Conservation (phyloP, 1,140 invertebrate species). For the Drosophila ironensis region DNA sequence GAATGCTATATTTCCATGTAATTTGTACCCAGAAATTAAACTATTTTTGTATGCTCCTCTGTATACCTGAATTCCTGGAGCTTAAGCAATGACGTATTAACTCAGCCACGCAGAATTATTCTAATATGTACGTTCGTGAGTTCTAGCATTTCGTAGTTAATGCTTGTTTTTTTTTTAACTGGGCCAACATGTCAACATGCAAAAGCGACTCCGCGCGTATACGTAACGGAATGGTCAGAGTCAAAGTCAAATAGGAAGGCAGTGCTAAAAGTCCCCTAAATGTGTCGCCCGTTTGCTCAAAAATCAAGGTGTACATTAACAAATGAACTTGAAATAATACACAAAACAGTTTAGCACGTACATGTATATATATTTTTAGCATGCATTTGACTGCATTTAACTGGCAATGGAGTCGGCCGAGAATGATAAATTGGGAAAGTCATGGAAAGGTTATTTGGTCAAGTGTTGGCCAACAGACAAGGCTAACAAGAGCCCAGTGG, state of each 20-base stretch:
- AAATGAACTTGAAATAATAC: constrained; percentile 51
- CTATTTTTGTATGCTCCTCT: constrained; percentile 2
- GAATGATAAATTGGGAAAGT: constrained; percentile 60
- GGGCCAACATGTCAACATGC: constrained; percentile 47
- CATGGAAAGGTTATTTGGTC: constrained; percentile 60
- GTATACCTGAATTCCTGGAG: not conserved
- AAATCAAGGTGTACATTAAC: constrained; percentile 47
- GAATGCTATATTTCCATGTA: too few relatives aligned
- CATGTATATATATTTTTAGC: constrained; percentile 1
- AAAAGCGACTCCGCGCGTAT: constrained; percentile 22
- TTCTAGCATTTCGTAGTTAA: constrained; percentile 44
- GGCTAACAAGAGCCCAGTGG: constrained; percentile 33
- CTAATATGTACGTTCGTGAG: constrained; percentile 35
- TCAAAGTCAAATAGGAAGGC: constrained; percentile 4
- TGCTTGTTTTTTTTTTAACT: constrained; percentile 14
- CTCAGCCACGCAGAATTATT: constrained; percentile 46
- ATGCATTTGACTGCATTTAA: constrained; percentile 43
- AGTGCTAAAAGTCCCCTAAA: constrained; percentile 19
- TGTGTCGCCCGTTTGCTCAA: constrained; percentile 23
- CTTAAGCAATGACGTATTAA: constrained; percentile 39
- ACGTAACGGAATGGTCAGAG: constrained; percentile 17
- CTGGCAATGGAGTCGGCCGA: constrained; percentile 1
- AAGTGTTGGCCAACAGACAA: constrained; percentile 52
- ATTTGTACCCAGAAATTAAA: not conserved
- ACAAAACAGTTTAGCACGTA: not conserved